A percentile compares a stretch with the other conserved stretches of the same genome.
Evolutionary conservation across 2,113 vertebrate species (phyloP).

Genomic region (Piliocolobus tephrosceles): DNA sequence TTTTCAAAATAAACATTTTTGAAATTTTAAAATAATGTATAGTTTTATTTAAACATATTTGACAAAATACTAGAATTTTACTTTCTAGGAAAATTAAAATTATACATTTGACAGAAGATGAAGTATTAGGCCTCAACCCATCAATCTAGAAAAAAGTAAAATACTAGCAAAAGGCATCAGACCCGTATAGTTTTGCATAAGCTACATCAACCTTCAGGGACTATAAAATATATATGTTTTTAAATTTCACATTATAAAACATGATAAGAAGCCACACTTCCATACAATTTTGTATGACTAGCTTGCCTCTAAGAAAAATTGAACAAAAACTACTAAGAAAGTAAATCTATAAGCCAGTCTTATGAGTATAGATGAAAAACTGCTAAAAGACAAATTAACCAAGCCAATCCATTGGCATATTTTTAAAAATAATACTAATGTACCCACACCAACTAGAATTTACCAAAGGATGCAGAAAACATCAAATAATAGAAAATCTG

Average conservation of each 20-base stretch:
- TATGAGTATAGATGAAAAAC: not conserved
- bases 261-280: not conserved
- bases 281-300: not conserved
- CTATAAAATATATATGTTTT: not conserved
- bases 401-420: not conserved
- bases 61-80: not conserved
- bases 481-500: not conserved
- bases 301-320: not conserved
- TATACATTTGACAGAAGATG: not conserved
- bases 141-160: not conserved
- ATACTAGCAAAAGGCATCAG: not conserved
- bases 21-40: not conserved
- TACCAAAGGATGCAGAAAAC: not conserved
- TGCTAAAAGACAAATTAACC: not conserved
- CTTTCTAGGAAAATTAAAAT: not conserved
- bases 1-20: not conserved
- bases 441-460: not conserved
- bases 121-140: not conserved
- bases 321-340: not conserved
- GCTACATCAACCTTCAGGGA: not conserved
- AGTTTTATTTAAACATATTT: not conserved
- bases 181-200: not conserved
- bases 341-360: not conserved
- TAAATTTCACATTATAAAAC: not conserved
- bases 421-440: not conserved